A percentile compares a stretch with the other conserved stretches of the same genome.
These are phyloP conservation scores for Rhyzopertha dominica DNA, from an alignment of 1,140 invertebrate genomes.

Conservation along the genomic window DNA sequence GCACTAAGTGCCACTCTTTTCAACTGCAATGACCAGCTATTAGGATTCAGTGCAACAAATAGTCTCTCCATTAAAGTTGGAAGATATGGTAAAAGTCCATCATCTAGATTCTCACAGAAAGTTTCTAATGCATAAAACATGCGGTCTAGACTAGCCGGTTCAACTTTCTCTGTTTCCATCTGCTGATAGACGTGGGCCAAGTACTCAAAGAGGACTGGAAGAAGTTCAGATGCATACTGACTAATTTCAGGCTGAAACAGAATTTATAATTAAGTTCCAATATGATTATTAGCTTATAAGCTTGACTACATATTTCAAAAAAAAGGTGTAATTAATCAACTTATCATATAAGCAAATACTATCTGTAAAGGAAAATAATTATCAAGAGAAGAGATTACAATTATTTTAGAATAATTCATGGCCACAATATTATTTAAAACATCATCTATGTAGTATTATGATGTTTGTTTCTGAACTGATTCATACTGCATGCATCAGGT, in stretches of 20 bases:
- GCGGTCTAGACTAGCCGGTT: constrained; percentile 59
- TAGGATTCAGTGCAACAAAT: constrained; percentile 55
- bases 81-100: constrained; percentile 65
- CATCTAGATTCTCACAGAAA: constrained; percentile 74
- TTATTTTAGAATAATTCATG: too few species aligned
- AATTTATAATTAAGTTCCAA: constrained; percentile 47
- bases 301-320: constrained; percentile 1
- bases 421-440: too few species aligned
- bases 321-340: not conserved
- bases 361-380: too few species aligned
- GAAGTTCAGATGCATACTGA: constrained; percentile 61
- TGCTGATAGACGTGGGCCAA: constrained; percentile 55
- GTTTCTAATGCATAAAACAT: constrained; percentile 79
- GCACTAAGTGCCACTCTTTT: constrained; percentile 64
- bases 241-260: constrained; percentile 72
- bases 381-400: not conserved
- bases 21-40: constrained; percentile 52
- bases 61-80: constrained; percentile 67
- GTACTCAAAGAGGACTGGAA: constrained; percentile 71
- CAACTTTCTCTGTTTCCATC: constrained; percentile 52
- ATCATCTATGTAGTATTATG: too few species aligned
- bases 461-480: too few species aligned
- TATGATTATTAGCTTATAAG: not conserved
- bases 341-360: too few species aligned
- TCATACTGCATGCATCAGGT: too few species aligned